phyloP scores from a whole-genome alignment of 2,888 invertebrate species.

The Tanypteryx hageni region DNA sequence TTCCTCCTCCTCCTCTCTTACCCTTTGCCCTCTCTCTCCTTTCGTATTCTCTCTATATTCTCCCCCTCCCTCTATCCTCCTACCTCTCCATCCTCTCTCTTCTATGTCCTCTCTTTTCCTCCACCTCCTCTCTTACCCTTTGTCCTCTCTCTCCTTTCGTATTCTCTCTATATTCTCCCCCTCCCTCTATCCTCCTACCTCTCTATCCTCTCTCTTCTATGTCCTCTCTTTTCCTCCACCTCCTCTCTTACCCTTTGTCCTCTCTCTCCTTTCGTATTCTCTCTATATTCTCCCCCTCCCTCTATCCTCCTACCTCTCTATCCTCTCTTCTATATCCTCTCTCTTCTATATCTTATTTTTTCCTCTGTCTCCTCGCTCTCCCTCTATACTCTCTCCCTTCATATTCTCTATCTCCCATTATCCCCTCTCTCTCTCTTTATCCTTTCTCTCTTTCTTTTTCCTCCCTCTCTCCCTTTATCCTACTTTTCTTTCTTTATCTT shows the following conservation, averaged over 20 bases:
- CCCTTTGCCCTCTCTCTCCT: too few relatives aligned
- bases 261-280: background rate
- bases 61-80: too few relatives aligned
- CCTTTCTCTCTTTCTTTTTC: background rate
- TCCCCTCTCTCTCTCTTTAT: background rate
- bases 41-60: background rate
- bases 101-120: background rate
- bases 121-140: background rate
- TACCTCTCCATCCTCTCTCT: background rate
- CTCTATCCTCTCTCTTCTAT: background rate
- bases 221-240: background rate
- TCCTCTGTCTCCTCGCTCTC: too few relatives aligned
- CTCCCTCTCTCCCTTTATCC: background rate
- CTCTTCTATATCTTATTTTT: too few relatives aligned
- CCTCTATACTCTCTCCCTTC: background rate
- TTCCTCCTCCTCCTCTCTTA: background rate
- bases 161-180: too few relatives aligned
- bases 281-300: background rate
- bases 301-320: too few relatives aligned
- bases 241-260: background rate
- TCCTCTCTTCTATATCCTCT: too few relatives aligned
- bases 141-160: background rate
- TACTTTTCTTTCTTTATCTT: background rate
- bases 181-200: too few relatives aligned
- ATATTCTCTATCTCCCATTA: background rate